Percentiles rank a stretch among this genome's conserved stretches.
Conservation (phyloP, 2,888 invertebrate genomes). For the Callyntrura guangdongensis region DNA sequence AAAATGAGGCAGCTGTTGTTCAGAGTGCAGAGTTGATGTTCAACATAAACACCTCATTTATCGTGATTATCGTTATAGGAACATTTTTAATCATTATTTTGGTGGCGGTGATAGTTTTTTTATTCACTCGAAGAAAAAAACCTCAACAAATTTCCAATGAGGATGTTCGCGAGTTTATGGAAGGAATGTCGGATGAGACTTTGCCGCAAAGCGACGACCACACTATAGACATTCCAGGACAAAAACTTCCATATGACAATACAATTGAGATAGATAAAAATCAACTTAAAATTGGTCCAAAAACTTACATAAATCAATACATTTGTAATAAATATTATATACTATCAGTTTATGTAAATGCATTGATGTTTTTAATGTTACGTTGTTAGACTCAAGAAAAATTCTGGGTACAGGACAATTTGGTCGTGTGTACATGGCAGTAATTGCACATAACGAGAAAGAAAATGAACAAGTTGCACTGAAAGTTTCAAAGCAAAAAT, state of each 20-base stretch:
- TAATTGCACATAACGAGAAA: neutral
- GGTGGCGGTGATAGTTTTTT: neutral
- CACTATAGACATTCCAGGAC: too few relatives aligned
- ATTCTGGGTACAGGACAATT: conserved; percentile 16
- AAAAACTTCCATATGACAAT: neutral
- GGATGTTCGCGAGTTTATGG: too few relatives aligned
- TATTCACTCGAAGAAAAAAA: too few relatives aligned
- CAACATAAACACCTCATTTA: too few relatives aligned
- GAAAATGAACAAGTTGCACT: neutral
- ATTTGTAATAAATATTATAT: neutral
- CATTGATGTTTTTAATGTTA: too few relatives aligned
- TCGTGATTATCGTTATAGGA: neutral
- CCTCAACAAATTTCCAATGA: too few relatives aligned
- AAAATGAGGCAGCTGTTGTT: too few relatives aligned
- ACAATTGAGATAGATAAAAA: conserved; percentile 7
- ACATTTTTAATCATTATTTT: neutral
- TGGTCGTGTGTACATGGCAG: conserved; percentile 34
- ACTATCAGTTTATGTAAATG: neutral
- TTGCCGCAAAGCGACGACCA: too few relatives aligned
- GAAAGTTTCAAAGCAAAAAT: neutral
- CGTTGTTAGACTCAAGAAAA: too few relatives aligned
- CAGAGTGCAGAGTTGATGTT: neutral
- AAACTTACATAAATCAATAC: too few relatives aligned
- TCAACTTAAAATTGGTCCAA: neutral
- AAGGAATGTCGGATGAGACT: too few relatives aligned